Percentiles rank a stretch among this genome's conserved stretches.
Conservation (phyloP, 2,888 invertebrate species). For the Notodonta dromedarius region DNA sequence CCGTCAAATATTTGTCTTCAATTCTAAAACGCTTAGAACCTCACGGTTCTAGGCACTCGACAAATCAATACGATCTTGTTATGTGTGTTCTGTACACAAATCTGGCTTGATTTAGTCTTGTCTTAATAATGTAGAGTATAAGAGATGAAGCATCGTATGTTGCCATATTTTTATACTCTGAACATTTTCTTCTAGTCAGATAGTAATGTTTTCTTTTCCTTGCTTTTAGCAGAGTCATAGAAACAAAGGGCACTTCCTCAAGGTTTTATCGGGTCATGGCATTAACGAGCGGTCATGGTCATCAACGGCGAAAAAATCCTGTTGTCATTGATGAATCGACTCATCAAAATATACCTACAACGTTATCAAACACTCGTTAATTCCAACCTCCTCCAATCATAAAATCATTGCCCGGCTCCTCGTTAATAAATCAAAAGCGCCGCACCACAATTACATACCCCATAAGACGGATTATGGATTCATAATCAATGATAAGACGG, state of each 20-base stretch:
- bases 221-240: no score
- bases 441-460: slow-evolving; percentile 36
- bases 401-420: slow-evolving; percentile 8
- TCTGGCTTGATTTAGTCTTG: neutral
- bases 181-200: no score
- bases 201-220: no score
- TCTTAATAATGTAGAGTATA: neutral
- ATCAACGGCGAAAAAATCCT: neutral
- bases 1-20: slow-evolving; percentile 79
- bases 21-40: slow-evolving; percentile 78
- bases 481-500: slow-evolving; percentile 53
- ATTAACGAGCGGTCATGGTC: no score
- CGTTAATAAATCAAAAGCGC: slow-evolving; percentile 30
- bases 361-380: neutral
- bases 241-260: no score
- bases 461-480: slow-evolving; percentile 40
- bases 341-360: neutral
- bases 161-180: no score
- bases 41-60: slow-evolving; percentile 47
- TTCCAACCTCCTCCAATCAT: slow-evolving; percentile 2
- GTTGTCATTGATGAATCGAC: neutral
- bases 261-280: no score
- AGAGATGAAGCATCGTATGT: neutral
- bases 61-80: slow-evolving; percentile 61
- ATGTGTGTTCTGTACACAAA: slow-evolving; percentile 27